Evolutionary conservation across 2,797 vertebrate species (phyloP).

Genomic region (Hirundo rustica): DNA sequence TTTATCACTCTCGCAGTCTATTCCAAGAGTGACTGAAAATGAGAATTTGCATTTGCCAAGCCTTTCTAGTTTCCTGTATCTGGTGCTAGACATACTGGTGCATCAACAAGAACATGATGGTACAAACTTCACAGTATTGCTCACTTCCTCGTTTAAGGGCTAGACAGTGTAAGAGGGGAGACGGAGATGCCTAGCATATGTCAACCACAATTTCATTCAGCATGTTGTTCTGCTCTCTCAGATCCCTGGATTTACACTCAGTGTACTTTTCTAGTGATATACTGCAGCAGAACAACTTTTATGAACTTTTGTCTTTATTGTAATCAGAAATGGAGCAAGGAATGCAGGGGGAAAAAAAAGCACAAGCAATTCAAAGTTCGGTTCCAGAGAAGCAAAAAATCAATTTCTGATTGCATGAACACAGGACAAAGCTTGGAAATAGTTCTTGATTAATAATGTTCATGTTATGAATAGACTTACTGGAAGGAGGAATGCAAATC

Average conservation of each 20-base stretch:
- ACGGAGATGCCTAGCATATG: neutral
- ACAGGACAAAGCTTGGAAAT: conserved; percentile 18
- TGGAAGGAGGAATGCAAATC: conserved; percentile 7
- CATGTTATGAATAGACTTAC: conserved; percentile 23
- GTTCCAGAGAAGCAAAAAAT: neutral
- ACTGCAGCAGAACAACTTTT: neutral
- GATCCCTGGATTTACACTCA: neutral
- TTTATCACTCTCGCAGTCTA: neutral
- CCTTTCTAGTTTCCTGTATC: neutral
- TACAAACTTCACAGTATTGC: neutral
- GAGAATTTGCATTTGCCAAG: neutral
- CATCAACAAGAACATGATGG: neutral
- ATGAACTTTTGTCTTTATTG: neutral
- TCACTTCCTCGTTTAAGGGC: neutral
- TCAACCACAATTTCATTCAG: neutral
- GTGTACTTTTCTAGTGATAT: neutral
- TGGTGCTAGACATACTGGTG: neutral
- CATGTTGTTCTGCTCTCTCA: neutral
- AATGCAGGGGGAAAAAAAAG: neutral
- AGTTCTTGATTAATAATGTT: conserved; percentile 24
- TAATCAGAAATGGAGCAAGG: neutral
- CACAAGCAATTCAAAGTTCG: neutral
- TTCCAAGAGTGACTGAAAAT: neutral
- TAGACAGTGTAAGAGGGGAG: neutral
- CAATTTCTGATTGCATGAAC: conserved; percentile 44